Evolutionary conservation across 1,140 invertebrate species (phyloP), one percentile per base, ranked within the genome.

Genomic region (Atta cephalotes): DNA sequence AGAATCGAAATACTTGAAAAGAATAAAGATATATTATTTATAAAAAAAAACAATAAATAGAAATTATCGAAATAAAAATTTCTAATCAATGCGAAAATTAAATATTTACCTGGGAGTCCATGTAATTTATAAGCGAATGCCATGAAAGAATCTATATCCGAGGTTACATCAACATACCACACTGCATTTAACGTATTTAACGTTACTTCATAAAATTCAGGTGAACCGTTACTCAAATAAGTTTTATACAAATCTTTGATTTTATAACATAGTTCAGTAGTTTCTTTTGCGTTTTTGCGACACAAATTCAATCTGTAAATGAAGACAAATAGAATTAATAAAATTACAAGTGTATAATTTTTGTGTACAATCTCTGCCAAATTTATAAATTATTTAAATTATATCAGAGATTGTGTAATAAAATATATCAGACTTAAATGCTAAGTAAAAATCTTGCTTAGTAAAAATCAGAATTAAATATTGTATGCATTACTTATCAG

Each of bases 401-500:
- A 39, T 63, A 0, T 16, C 28, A 63, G 0, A 45, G 5, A 68
- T 68, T 45, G 18, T 39, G 35, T 71, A 25, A 28, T 71, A 28
- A 1, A 28, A 51, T 45, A 45, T 56, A 21, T 72, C 28, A 71
- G 7, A 10, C 0, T 31, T 14, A 9, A 12, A 45, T 45, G 39
- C 3, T 31, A 21, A 72, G 10, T 25, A 25, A 25, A 25, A 25
- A 25, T 25, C 7, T 6, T 58, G 3, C 35, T 58, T 14, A 58
- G 12, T 70, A 70, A 70, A 49, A 25, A 49, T 70, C 2, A 25
- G 10, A 45, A 14, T 45, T 70, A 21, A 25, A 1, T n/a, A 10
- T 21, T 5, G 62, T 56, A 16, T 21, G 2, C n/a, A n/a, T 86
- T 93, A 97, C 96, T 96, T 96, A 90, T 98, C 97, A 77, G 97